Evolutionary conservation across 2,797 vertebrate genomes (phyloP), one percentile per base, ranked within the genome.

Genomic region (Salmo trutta): DNA sequence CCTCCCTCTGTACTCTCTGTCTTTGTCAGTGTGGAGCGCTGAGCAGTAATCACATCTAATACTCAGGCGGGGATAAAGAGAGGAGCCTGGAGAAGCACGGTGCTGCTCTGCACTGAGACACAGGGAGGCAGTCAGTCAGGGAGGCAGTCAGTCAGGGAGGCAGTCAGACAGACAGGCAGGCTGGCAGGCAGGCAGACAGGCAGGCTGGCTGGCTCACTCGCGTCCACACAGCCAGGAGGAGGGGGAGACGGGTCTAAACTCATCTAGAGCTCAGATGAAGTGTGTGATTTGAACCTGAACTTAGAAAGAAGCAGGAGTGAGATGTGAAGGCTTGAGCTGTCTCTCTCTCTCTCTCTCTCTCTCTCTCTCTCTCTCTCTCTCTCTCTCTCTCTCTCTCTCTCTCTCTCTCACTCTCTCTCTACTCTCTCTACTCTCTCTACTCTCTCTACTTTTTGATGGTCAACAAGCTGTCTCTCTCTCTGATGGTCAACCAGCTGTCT

Each of bases 41-140:
- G 92, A 95, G 93, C 94, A 94, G 94, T 95, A 94, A 95, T 94
- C 94, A 94, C 93, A 95, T 94, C 92, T 94, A 93, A 94, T 94
- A 92, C 92, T 93, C 93, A 92, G 88, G 90, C 91, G 87, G 92
- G 90, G 93, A 93, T 94, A 92, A 93, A 92, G 91, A 93, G 91
- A 86, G 84, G 86, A 87, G 85, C 90, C 59, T 64, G 59, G 86
- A 27, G 77, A 74, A 90, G 87, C 90, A 79, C 83, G 82, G 90
- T 85, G 79, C 87, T 77, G 84, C 86, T 89, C 73, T 75, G 73
- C 24, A 64, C 21, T 10, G 53, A 71, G 68, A 71, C 36, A 71
- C 16, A 52, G 65, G 65, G 1, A 33, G 19, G 68, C 19, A 70
- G 71, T 2, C 65, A 21, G 56, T 1, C 54, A 31, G 29, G 29